These are phyloP conservation scores for Oncopeltus fasciatus DNA, from an alignment of 1,140 invertebrate species.

Conservation along the genomic window DNA sequence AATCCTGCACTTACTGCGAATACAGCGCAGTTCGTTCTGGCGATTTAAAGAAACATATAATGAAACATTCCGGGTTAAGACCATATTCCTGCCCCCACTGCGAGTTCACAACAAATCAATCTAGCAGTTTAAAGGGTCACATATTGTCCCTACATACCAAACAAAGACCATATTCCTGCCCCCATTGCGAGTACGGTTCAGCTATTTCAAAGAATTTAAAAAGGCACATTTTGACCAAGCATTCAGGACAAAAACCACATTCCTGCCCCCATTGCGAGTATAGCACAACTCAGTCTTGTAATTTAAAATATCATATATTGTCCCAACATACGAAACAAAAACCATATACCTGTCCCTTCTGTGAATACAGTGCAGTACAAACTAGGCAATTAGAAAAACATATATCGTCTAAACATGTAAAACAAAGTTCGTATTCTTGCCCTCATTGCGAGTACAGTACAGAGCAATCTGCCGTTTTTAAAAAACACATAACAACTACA, in stretches of 20 bases:
- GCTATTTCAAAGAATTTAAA: not conserved
- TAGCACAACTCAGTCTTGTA: not conserved
- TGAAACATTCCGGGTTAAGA: not conserved
- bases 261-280: not conserved
- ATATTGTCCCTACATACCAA: not conserved
- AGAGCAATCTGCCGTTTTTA: not conserved
- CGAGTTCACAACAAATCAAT: not conserved
- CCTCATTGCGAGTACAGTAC: not conserved
- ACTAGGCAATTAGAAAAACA: not conserved
- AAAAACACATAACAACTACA: not conserved
- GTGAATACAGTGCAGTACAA: not conserved
- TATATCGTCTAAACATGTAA: not conserved
- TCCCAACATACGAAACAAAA: not conserved
- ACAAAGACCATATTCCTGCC: not conserved
- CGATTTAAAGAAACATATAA: not conserved
- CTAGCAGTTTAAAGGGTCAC: not conserved
- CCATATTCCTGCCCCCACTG: not conserved
- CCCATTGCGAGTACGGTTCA: not conserved
- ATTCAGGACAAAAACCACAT: not conserved
- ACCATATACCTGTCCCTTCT: not conserved
- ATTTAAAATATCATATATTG: not conserved
- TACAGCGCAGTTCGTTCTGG: not conserved
- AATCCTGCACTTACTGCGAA: not conserved
- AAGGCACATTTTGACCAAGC: not conserved
- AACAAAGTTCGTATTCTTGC: not conserved